phyloP scores from a whole-genome alignment of 2,888 invertebrate species.

The Plemyria rubiginata region DNA sequence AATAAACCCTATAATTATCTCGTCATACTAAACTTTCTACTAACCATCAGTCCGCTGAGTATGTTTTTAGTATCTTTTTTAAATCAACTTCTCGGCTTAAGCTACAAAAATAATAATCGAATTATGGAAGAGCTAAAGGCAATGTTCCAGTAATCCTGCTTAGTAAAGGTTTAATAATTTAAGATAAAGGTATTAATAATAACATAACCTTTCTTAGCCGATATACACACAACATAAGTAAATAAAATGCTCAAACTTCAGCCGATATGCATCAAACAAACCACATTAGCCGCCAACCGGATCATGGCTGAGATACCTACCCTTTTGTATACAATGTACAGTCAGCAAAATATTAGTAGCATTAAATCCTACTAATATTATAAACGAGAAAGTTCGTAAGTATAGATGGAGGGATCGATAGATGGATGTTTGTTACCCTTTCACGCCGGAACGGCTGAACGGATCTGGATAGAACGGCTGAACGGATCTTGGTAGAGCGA shows the following conservation, averaged over 20 bases:
- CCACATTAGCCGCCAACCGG: constrained; percentile 24
- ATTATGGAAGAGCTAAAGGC: background rate
- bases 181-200: constrained; percentile 4
- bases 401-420: too few relatives aligned
- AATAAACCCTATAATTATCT: too few relatives aligned
- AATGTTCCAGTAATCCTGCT: constrained; percentile 11
- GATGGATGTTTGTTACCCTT: too few relatives aligned
- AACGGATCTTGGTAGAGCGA: too few relatives aligned
- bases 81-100: background rate
- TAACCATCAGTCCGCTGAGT: background rate
- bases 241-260: constrained; percentile 14
- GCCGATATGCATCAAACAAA: constrained; percentile 23
- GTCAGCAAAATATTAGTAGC: background rate
- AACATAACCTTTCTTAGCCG: too few relatives aligned
- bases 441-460: too few relatives aligned
- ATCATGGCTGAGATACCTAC: constrained; percentile 9
- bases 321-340: constrained; percentile 1
- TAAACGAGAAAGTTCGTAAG: too few relatives aligned
- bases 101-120: background rate
- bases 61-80: background rate
- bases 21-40: too few relatives aligned
- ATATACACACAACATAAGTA: constrained; percentile 11
- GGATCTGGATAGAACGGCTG: too few relatives aligned
- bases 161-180: too few relatives aligned
- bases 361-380: too few relatives aligned